Conservation (phyloP, 2,888 invertebrate genomes). For the Amaurobius ferox region DNA sequence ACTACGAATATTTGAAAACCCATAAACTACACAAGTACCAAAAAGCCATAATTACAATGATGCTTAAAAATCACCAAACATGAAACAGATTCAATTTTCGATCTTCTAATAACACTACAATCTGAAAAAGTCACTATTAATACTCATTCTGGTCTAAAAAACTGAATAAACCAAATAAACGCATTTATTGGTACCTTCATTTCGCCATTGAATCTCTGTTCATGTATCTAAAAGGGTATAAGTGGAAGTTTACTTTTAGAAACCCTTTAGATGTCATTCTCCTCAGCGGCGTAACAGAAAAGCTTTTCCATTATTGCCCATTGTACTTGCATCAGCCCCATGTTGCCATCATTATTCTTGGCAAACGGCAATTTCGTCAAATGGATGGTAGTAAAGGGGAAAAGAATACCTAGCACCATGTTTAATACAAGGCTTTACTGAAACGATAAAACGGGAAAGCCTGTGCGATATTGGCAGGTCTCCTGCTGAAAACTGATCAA, state of each 20-base stretch:
- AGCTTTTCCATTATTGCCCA: conserved; percentile 4
- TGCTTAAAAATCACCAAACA: too few species aligned
- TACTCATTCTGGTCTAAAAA: too few species aligned
- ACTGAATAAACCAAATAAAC: too few species aligned
- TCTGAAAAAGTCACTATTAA: too few species aligned
- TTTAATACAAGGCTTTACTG: background rate
- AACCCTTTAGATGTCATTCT: background rate
- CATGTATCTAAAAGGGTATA: background rate
- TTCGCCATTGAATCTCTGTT: background rate
- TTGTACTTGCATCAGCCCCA: background rate
- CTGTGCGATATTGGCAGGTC: background rate
- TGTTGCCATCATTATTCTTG: background rate
- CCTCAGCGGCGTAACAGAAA: background rate
- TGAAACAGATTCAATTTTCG: too few species aligned
- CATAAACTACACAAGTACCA: too few species aligned
- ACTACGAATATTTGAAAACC: too few species aligned
- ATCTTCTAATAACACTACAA: too few species aligned
- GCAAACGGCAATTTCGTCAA: background rate
- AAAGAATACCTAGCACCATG: background rate
- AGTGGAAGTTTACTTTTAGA: background rate
- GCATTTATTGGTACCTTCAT: background rate
- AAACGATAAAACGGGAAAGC: background rate
- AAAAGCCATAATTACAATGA: too few species aligned
- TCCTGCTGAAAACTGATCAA: background rate
- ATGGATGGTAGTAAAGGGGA: background rate